Base-by-base conservation (phyloP, 2,113 vertebrate species). In the Epinephelus moara region DNA sequence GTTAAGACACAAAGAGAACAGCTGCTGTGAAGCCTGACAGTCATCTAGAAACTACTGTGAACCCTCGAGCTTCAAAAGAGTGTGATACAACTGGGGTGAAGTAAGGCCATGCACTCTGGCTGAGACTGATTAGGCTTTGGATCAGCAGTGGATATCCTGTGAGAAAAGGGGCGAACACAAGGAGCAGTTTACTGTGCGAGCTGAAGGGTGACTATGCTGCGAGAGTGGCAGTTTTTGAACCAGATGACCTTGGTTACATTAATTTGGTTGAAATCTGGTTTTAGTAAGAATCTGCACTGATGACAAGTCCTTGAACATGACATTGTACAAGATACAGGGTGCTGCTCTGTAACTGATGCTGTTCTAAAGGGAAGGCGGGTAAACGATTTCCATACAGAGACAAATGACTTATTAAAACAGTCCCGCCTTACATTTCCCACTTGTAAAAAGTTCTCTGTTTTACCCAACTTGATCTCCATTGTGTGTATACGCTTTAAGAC, bases 71-170 rank as follows among this genome's bases (percentile, higher is more conserved):
- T 69, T 75, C 64, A 73, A 83, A 73, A 66, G 81, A 76, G 55
- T 59, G 37, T 57, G 45, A 67, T 67, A 78, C 18, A 10, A 53
- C 49, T 60, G 55, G 62, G 80, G 70, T 71, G 57, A 84, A 68
- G 70, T 62, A 66, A 81, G 82, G 71, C 33, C 72, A 64, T 9
- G n/a, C 57, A 77, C 70, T 79, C 33, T 76, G 73, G 52, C 66
- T 81, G 77, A 85, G 49, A 72, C 70, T 70, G 73, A 88, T 88
- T 71, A 75, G 71, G 73, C 59, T 77, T 12, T 69, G 59, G 49
- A 78, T 84, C 72, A 78, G 78, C 37, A 81, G 47, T 75, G 53
- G 75, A 84, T 74, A 84, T 82, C 55, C 84, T 77, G 25, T 25
- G 66, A 84, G 66, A 70, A 83, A 71, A 76, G 17, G 12, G 57